A percentile compares a stretch with the other conserved stretches of the same genome.
Conservation (phyloP, 2,113 vertebrate species). For the Malurus cyaneus region DNA sequence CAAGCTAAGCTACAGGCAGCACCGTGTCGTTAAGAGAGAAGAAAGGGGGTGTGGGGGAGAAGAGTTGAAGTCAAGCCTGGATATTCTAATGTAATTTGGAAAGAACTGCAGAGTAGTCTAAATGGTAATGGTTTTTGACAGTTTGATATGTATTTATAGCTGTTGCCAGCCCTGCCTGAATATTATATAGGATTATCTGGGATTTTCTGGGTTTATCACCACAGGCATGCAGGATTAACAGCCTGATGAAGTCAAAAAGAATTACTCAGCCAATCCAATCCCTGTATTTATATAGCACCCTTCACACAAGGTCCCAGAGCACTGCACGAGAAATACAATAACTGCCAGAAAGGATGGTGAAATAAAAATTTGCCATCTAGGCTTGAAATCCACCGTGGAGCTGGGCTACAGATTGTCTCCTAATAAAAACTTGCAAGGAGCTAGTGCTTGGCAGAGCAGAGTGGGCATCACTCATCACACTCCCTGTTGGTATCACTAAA, state of each 20-base stretch:
- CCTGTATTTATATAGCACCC: neutral
- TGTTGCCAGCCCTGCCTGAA: constrained; percentile 76
- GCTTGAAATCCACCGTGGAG: neutral
- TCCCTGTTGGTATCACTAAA: neutral
- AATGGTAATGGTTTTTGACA: constrained; percentile 83
- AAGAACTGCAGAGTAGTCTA: constrained; percentile 71
- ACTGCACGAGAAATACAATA: neutral
- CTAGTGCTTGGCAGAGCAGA: neutral
- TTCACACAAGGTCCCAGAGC: constrained; percentile 33
- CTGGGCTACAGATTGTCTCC: neutral
- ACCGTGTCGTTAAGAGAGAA: neutral
- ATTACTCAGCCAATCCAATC: constrained; percentile 66
- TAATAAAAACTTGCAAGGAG: neutral
- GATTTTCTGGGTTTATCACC: constrained; percentile 87
- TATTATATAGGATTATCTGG: constrained; percentile 81
- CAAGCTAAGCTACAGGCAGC: neutral
- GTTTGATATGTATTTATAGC: constrained; percentile 80
- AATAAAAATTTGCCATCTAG: neutral
- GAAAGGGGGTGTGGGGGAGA: neutral
- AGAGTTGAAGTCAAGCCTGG: constrained; percentile 21
- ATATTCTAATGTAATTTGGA: constrained; percentile 64
- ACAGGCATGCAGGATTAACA: constrained; percentile 81
- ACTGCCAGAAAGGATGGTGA: neutral
- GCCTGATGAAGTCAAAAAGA: constrained; percentile 79
- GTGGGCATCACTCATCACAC: neutral